Conservation (phyloP, 1,140 invertebrate genomes). For the Leptinotarsa undecemlineata region DNA sequence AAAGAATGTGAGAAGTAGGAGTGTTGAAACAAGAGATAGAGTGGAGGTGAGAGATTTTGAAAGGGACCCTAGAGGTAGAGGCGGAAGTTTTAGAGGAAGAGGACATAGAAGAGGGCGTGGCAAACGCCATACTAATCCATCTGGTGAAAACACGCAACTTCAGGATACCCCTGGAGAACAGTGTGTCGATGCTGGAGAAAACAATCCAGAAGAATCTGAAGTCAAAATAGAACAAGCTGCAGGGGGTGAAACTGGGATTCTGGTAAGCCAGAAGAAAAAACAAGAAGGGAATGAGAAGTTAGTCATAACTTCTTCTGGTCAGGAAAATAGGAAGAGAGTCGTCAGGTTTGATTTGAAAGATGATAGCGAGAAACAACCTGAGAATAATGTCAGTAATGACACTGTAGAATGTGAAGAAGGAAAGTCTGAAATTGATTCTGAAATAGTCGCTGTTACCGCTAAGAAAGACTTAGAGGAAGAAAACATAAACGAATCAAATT, state of each 20-base stretch:
- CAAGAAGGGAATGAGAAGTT: background rate
- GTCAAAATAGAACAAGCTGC: background rate
- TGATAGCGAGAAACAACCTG: background rate
- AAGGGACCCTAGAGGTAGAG: background rate
- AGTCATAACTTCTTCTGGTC: constrained; percentile 6
- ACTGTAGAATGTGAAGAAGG: too few species aligned
- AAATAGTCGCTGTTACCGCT: too few species aligned
- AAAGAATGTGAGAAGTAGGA: background rate
- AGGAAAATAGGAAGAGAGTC: constrained; percentile 13
- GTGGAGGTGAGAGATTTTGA: background rate
- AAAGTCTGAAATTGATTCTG: too few species aligned
- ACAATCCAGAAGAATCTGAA: background rate
- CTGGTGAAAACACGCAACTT: background rate
- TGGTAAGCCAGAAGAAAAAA: background rate
- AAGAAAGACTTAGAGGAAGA: too few species aligned
- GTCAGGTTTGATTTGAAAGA: constrained; percentile 18
- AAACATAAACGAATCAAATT: too few species aligned
- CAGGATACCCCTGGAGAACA: constrained; percentile 1
- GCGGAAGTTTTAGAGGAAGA: constrained; percentile 1
- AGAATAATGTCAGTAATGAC: too few species aligned
- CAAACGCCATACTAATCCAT: background rate
- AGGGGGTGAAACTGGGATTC: background rate
- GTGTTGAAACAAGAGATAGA: background rate
- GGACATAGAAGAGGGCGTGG: constrained; percentile 1
- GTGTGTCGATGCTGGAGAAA: background rate